phyloP scores from a whole-genome alignment of 2,888 invertebrate genomes.

The Antheraea yamamai region DNA sequence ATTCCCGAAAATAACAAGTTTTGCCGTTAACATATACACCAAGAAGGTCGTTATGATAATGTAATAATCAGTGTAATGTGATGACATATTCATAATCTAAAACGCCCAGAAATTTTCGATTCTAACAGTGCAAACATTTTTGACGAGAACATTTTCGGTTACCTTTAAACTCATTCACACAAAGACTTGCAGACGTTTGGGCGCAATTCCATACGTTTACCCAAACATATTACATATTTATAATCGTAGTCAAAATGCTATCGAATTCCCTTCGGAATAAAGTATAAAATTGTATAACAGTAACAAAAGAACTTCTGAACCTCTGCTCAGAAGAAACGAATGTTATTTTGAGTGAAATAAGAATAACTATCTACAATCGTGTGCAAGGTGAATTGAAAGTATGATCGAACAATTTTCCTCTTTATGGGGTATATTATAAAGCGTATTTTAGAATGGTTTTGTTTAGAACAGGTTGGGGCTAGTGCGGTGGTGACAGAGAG shows the following conservation, averaged over 20 bases:
- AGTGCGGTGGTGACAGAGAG: constrained; percentile 63
- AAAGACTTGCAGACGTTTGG: constrained; percentile 46
- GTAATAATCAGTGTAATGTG: no score
- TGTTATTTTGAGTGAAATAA: constrained; percentile 79
- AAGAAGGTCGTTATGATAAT: no score
- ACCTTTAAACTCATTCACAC: constrained; percentile 53
- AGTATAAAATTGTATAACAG: constrained; percentile 25
- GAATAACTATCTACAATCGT: constrained; percentile 75
- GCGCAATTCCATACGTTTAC: constrained; percentile 45
- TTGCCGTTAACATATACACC: no score
- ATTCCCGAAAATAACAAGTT: no score
- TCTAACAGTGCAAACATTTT: neutral
- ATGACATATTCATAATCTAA: neutral
- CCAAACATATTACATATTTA: constrained; percentile 39
- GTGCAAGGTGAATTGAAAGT: constrained; percentile 30
- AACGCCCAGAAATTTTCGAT: neutral
- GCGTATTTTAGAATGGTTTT: constrained; percentile 36
- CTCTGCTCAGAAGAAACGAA: constrained; percentile 75
- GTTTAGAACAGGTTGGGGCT: constrained; percentile 54
- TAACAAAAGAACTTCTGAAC: constrained; percentile 45
- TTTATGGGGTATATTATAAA: constrained; percentile 15
- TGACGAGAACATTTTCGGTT: constrained; percentile 25
- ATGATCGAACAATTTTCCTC: constrained; percentile 31
- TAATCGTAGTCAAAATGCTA: constrained; percentile 27
- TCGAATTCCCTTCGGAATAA: constrained; percentile 26